Evolutionary conservation across 2,888 invertebrate genomes (phyloP).

Genomic region (Dromius quadrimaculatus): DNA sequence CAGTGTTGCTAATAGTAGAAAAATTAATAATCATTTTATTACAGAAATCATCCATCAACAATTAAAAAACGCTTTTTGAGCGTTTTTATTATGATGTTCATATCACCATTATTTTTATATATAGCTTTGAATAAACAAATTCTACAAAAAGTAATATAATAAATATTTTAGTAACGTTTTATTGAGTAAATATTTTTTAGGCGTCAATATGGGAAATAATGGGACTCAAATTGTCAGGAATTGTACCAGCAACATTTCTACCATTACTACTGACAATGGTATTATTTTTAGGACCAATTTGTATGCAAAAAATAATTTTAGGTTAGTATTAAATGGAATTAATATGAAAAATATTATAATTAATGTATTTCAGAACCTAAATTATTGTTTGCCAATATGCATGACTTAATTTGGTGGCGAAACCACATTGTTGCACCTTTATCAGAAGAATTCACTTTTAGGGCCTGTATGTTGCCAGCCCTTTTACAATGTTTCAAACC

Average conservation of each 20-base stretch:
- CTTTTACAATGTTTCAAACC: constrained; percentile 85
- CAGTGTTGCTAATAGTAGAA: constrained; percentile 37
- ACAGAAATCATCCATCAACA: constrained; percentile 88
- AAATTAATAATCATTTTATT: constrained; percentile 56
- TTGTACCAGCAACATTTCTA: constrained; percentile 78
- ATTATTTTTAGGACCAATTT: constrained; percentile 86
- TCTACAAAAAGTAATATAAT: constrained; percentile 69
- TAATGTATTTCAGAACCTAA: constrained; percentile 71
- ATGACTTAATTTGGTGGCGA: constrained; percentile 86
- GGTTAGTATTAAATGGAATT: constrained; percentile 67
- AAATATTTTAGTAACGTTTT: not conserved
- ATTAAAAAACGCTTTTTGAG: constrained; percentile 90
- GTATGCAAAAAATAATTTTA: constrained; percentile 78
- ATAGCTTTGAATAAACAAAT: constrained; percentile 76
- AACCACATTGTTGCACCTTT: constrained; percentile 92
- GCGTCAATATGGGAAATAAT: constrained; percentile 77
- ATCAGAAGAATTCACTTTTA: constrained; percentile 95
- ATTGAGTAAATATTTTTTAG: constrained; percentile 65
- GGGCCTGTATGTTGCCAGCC: constrained; percentile 95
- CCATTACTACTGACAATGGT: constrained; percentile 84
- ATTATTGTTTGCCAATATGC: constrained; percentile 79
- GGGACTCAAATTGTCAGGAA: constrained; percentile 81
- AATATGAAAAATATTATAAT: not conserved
- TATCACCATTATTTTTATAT: constrained; percentile 84
- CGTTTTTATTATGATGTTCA: constrained; percentile 82